Percentiles rank a stretch among this genome's conserved stretches.
Conservation (phyloP, 2,888 invertebrate genomes). For the Alentia gelatinosa region DNA sequence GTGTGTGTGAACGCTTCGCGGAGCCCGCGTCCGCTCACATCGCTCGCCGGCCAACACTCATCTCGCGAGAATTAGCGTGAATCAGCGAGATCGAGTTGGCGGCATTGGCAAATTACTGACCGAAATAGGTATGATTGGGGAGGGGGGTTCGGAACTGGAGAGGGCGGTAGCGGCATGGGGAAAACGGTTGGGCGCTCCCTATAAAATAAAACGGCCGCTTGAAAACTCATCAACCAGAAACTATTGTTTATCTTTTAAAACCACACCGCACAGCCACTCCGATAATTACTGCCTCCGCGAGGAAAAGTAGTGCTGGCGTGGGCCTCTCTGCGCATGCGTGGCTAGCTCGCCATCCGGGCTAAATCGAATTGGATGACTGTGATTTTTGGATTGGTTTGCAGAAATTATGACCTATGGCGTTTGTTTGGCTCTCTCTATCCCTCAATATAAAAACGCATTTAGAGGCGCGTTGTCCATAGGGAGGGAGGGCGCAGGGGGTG, state of each 20-base stretch:
- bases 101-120: not conserved
- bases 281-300: not conserved
- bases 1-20: not conserved
- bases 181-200: no score
- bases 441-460: no score
- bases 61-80: not conserved
- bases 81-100: not conserved
- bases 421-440: no score
- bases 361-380: conserved; percentile 27
- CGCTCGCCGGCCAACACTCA: not conserved
- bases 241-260: not conserved
- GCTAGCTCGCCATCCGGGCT: not conserved
- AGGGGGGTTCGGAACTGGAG: not conserved
- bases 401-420: not conserved
- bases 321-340: not conserved
- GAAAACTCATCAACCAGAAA: not conserved
- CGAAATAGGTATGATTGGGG: not conserved
- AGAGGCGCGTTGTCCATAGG: not conserved
- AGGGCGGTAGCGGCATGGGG: not conserved
- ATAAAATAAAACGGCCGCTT: not conserved
- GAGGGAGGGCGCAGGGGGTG: not conserved
- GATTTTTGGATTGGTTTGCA: conserved; percentile 16
- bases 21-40: not conserved
- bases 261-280: not conserved
- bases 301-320: not conserved